phyloP scores from a whole-genome alignment of 2,888 invertebrate genomes.

The Helobdella robusta region DNA sequence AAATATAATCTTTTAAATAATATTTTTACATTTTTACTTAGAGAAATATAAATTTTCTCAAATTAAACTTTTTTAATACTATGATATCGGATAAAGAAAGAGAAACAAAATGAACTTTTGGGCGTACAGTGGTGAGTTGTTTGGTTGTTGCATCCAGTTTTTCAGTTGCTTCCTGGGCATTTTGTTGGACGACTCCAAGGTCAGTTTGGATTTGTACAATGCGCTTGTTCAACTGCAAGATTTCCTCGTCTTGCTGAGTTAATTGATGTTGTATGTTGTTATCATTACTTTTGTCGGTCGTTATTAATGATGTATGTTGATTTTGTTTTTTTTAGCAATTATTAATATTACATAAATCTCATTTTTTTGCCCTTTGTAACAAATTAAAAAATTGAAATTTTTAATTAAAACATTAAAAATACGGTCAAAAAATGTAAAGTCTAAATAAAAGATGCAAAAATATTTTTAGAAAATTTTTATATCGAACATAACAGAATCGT shows the following conservation, averaged over 20 bases:
- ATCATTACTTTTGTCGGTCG: too few relatives aligned
- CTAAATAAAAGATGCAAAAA: too few relatives aligned
- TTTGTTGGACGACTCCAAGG: conserved; percentile 17
- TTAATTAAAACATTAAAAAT: too few relatives aligned
- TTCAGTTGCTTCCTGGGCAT: conserved; percentile 21
- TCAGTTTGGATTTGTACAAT: conserved; percentile 24
- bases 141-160: conserved; percentile 22
- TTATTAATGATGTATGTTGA: too few relatives aligned
- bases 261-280: too few relatives aligned
- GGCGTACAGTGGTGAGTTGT: conserved; percentile 21
- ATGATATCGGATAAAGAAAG: neutral
- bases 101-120: neutral
- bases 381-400: too few relatives aligned
- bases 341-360: too few relatives aligned
- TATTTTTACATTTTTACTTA: neutral
- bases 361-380: too few relatives aligned
- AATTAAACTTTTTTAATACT: neutral
- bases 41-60: neutral
- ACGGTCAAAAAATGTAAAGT: neutral
- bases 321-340: too few relatives aligned
- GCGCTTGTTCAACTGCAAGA: conserved; percentile 24
- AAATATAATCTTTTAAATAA: neutral
- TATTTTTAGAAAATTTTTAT: too few relatives aligned
- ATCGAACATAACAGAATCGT: neutral
- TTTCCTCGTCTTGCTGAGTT: conserved; percentile 27